Evolutionary conservation across 1,140 invertebrate genomes (phyloP).

Genomic region (Melipona quadrifasciata): DNA sequence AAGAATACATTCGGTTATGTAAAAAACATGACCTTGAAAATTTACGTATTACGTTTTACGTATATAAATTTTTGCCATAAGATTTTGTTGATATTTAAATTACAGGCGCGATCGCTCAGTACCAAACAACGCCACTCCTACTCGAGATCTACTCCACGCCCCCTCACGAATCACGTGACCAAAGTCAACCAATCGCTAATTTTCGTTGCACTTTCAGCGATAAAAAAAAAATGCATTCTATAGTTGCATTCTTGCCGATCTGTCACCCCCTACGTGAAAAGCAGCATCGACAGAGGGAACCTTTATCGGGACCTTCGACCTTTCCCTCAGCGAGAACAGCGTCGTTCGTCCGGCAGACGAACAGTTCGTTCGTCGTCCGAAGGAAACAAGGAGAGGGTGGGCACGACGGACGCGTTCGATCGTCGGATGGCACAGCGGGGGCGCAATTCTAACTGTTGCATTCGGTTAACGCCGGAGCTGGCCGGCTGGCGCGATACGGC

Average conservation of each 20-base stretch:
- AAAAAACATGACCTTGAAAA: too few species aligned
- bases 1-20: too few species aligned
- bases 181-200: too few species aligned
- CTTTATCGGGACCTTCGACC: conserved; percentile 21
- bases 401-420: conserved; percentile 5
- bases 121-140: too few species aligned
- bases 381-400: background rate
- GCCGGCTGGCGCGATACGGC: conserved; percentile 29
- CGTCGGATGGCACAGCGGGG: background rate
- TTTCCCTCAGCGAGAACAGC: background rate
- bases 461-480: conserved; percentile 36
- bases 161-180: too few species aligned
- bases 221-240: background rate
- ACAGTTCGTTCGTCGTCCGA: background rate
- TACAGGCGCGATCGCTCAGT: too few species aligned
- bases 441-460: conserved; percentile 53
- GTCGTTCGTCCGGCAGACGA: too few species aligned
- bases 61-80: too few species aligned
- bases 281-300: background rate
- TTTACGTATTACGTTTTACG: too few species aligned
- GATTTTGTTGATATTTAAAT: too few species aligned
- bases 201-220: too few species aligned
- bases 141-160: too few species aligned
- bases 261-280: background rate
- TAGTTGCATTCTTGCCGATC: background rate